Evolutionary conservation across 2,888 invertebrate genomes (phyloP), one percentile per base, ranked within the genome.

Genomic region (Amaurobius ferox): DNA sequence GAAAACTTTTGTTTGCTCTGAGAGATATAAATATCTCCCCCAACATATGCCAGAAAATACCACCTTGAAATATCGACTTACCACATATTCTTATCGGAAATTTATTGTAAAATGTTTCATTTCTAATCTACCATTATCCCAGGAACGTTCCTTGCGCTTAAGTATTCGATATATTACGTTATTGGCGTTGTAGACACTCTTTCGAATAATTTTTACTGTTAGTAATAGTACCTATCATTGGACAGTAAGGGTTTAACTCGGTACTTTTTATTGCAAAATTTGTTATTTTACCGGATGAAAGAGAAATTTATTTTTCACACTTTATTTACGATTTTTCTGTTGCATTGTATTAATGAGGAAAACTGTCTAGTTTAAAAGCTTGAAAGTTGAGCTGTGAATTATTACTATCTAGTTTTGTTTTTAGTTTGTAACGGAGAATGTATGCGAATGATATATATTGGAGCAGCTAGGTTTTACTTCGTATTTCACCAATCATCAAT

Each of bases 31-130:
- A 26, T 9, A 9, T 11, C 66, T n/a, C n/a, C 66, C 32, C 19
- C n/a, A 67, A 73, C 67, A 80, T 35, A 73, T 39, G 48, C 67
- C 66, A 55, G 30, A 48, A 32, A 73, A 67, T 40, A 29, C 32
- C 48, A 28, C 19, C 64, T 26, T 67, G 73, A 80, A 66, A 44
- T 32, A 80, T 80, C 35, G 73, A 32, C 55, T 73, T 78, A 40
- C 44, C 29, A 35, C 35, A 55, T 48, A 67, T 80, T 80, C 73
- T 80, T 80, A 80, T 80, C 62, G 66, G 73, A 72, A 80, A 80
- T 80, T 80, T 80, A 79, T 79, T n/a, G n/a, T n/a, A 72, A 80
- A 73, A 72, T 73, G 73, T 72, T 73, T 73, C 79, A 80, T 73
- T 80, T 80, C 79, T 80, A 80, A 80, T 80, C 79, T 73, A 1